Base-by-base conservation (phyloP, 2,113 vertebrate genomes). In the Redunca redunca region DNA sequence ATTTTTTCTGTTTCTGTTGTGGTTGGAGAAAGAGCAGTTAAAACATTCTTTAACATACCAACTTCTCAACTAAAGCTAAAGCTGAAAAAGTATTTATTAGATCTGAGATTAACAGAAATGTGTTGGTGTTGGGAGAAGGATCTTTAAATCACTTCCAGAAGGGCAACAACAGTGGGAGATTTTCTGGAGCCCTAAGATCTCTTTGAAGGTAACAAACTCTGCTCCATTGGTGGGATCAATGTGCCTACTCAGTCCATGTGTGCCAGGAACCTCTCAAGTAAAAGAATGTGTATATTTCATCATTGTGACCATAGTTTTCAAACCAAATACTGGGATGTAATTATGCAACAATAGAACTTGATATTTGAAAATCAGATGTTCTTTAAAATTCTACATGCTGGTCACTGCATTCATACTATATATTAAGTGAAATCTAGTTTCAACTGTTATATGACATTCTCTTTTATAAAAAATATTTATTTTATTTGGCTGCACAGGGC, bases 41-140 rank as follows among this genome's bases (percentile, higher is more conserved):
- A 91, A 94, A 89, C 15, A 87, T 43, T 55, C 28, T 21, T 89
- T 85, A 50, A 86, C 33, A 16, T 23, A 87, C 26, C 50, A 87
- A 95, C 26, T 95, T 90, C 30, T 97, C 50, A 91, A 93, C 40
- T 62, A 57, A 98, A 94, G 77, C 26, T 71, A 86, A 88, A 91
- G 15, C 60, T 86, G 64, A 90, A 93, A 57, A 82, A 11, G 62
- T 3, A 85, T 88, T 84, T 67, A 26, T 57, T 87, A 83, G 85
- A 83, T 67, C 71, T 92, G 90, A 94, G 58, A 92, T 90, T 92
- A 91, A 86, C 10, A 93, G 23, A 81, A 80, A 90, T 88, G 46
- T 96, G 16, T 64, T 97, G 52, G 40, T 91, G 23, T 84, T 77
- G 6, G 50, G 52, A 96, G 43, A 86, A 77, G 64, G 25, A 52